Conservation (phyloP, 2,888 invertebrate species). For the Cheilosia scutellata region DNA sequence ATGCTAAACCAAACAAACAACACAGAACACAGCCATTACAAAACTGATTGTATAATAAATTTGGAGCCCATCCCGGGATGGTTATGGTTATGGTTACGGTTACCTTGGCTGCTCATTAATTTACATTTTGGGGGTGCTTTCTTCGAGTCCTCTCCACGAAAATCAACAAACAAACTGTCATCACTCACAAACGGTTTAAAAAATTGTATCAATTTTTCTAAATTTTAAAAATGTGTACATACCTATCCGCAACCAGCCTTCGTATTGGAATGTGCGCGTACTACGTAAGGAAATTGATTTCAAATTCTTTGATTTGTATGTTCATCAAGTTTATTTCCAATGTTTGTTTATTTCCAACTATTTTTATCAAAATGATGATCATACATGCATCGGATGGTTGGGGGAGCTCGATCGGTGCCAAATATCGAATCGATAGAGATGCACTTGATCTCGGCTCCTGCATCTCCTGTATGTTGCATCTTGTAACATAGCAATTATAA, state of each 20-base stretch:
- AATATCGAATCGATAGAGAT: slow-evolving; percentile 41
- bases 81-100: slow-evolving; percentile 35
- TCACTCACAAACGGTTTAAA: slow-evolving; percentile 69
- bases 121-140: slow-evolving; percentile 51
- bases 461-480: slow-evolving; percentile 2
- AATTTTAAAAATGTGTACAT: slow-evolving; percentile 35
- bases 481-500: slow-evolving; percentile 22
- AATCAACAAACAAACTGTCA: slow-evolving; percentile 75
- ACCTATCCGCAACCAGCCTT: slow-evolving; percentile 4
- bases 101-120: slow-evolving; percentile 67
- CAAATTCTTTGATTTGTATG: slow-evolving; percentile 62
- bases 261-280: slow-evolving; percentile 40
- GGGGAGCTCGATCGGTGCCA: slow-evolving; percentile 39
- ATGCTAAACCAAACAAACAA: slow-evolving; percentile 65
- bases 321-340: slow-evolving; percentile 72
- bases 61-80: slow-evolving; percentile 26
- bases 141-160: slow-evolving; percentile 55
- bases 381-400: background rate
- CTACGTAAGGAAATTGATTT: slow-evolving; percentile 54
- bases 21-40: slow-evolving; percentile 52
- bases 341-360: slow-evolving; percentile 71
- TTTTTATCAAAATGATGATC: slow-evolving; percentile 66
- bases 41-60: slow-evolving; percentile 62
- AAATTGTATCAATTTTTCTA: slow-evolving; percentile 53
- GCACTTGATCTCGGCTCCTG: slow-evolving; percentile 55